Evolutionary conservation across 2,888 invertebrate genomes (phyloP), one percentile per base, ranked within the genome.

Genomic region (Galerucella pusilla): DNA sequence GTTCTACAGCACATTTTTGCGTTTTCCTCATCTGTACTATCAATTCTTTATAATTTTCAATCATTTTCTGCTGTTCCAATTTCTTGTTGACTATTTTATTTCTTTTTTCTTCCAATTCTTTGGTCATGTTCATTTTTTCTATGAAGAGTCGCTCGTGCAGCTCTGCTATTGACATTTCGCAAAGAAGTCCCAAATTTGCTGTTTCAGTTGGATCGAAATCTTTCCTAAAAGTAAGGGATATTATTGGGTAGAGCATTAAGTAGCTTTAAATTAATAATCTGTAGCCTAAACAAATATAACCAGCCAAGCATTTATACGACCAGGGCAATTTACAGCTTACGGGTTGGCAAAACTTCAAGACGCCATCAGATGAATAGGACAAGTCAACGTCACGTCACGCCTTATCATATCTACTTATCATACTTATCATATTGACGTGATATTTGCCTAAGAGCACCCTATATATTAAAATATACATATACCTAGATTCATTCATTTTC

Each of bases 81-180:
- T 90, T 90, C 76, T 88, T 85, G 74, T 88, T 86, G 80, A 84
- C 85, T 11, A 92, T 90, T n/a, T 77, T 64, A 70, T 84, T 84
- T 77, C 85, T 88, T 81, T 91, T 90, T 64, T 82, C 86, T 71
- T 91, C 88, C 25, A 92, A 81, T 82, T 91, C 90, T 73, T 90
- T 89, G 76, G 89, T 85, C 75, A 91, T 85, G 20, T 87, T 86
- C 46, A 90, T 87, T 84, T 90, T 91, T 80, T 90, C 85, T 35
- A 88, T 81, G 69, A 80, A 84, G 52, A 92, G 82, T 70, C 91
- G 87, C 83, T 92, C 91, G 82, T 90, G 90, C 67, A 92, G 83
- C 85, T 92, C 92, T 9, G 90, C 90, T 66, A 92, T 88, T 0
- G 92, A 92, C 92, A 92, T 92, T 87, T 92, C 92, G 84, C 91